These are phyloP conservation scores for Microcaecilia unicolor DNA, from an alignment of 2,797 vertebrate species.

Conservation along the genomic window DNA sequence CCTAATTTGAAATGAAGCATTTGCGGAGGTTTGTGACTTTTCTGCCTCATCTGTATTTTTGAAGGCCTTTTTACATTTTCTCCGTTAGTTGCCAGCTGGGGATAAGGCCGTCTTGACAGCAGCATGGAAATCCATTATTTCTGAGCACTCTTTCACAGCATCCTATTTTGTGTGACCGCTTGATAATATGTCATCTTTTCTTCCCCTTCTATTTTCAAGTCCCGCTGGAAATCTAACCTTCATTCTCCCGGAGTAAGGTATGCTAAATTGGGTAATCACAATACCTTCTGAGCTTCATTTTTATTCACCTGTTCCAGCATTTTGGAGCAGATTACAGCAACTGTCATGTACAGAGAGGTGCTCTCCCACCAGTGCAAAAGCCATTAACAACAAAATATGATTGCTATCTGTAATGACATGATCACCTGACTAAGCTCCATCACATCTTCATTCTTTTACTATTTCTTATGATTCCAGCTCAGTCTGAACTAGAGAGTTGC, in stretches of 20 bases:
- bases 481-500: too few species aligned
- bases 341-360: too few species aligned
- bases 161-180: constrained; percentile 9
- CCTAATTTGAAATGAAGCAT: too few species aligned
- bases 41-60: constrained; percentile 25
- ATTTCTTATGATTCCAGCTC: too few species aligned
- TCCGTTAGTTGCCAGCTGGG: constrained; percentile 16
- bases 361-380: too few species aligned
- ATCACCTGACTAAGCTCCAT: too few species aligned
- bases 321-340: too few species aligned
- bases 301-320: too few species aligned
- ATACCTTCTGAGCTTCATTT: too few species aligned
- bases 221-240: constrained; percentile 13
- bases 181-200: constrained; percentile 16
- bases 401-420: too few species aligned
- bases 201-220: constrained; percentile 1
- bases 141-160: constrained; percentile 3
- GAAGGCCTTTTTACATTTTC: constrained; percentile 23
- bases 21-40: constrained; percentile 12
- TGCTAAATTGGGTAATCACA: constrained; percentile 15
- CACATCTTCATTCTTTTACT: too few species aligned
- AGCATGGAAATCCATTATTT: constrained; percentile 28
- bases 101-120: constrained; percentile 23
- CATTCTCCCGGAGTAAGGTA: constrained; percentile 1
- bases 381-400: too few species aligned